These are phyloP conservation scores for Nannobrachium achirus DNA, from an alignment of 2,113 vertebrate genomes.

Conservation along the genomic window DNA sequence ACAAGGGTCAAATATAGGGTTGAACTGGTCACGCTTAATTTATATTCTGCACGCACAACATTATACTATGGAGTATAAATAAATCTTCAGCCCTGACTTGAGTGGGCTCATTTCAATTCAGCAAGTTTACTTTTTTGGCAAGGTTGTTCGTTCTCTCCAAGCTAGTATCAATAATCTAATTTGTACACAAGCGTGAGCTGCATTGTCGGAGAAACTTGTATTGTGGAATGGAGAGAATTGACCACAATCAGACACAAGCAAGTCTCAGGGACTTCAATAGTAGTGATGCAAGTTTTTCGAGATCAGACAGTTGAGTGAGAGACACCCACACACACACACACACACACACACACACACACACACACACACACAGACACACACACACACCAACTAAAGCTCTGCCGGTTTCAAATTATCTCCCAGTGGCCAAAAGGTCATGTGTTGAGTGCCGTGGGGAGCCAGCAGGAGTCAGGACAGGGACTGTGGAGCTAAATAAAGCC, in stretches of 20 bases:
- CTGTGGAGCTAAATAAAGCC: slow-evolving; percentile 74
- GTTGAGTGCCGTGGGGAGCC: slow-evolving; percentile 52
- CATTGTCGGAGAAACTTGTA: no score
- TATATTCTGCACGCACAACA: no score
- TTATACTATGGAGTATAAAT: no score
- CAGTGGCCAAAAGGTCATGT: slow-evolving; percentile 68
- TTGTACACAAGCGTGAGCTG: no score
- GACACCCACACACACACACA: slow-evolving; percentile 14
- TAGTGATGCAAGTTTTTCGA: slow-evolving; percentile 16
- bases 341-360: slow-evolving; percentile 17
- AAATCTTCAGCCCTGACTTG: no score
- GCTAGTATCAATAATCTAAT: no score
- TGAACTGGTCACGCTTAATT: no score
- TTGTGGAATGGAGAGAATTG: no score
- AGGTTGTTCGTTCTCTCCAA: no score
- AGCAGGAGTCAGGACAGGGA: slow-evolving; percentile 29
- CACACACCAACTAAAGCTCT: neutral
- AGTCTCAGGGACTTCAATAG: neutral
- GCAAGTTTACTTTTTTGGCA: no score
- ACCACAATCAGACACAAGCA: neutral
- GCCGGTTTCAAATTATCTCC: slow-evolving; percentile 55
- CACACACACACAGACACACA: slow-evolving; percentile 19
- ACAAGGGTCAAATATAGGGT: no score
- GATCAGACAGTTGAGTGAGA: slow-evolving; percentile 7
- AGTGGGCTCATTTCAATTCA: no score